A percentile compares a stretch with the other conserved stretches of the same genome.
These are phyloP conservation scores for Drosophila lacteicornis DNA, from an alignment of 1,140 invertebrate genomes.

Conservation along the genomic window DNA sequence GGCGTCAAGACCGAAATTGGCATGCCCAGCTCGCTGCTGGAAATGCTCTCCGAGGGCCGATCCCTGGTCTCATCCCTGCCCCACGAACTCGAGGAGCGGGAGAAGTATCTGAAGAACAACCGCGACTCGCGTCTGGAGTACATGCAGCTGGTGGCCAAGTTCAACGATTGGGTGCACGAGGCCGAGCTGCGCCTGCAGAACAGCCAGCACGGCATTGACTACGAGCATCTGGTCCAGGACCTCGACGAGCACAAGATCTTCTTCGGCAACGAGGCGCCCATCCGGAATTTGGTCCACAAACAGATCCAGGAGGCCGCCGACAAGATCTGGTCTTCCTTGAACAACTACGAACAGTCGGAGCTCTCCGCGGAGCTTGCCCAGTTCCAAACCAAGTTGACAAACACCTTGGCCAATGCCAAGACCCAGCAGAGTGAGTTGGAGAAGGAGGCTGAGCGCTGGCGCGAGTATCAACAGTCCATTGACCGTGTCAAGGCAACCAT, in stretches of 20 bases:
- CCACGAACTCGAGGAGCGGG: slow-evolving; percentile 91
- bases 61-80: slow-evolving; percentile 91
- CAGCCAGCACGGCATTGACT: slow-evolving; percentile 93
- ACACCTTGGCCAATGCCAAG: slow-evolving; percentile 92
- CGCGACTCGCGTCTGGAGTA: slow-evolving; percentile 92
- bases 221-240: slow-evolving; percentile 92
- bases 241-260: slow-evolving; percentile 94
- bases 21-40: slow-evolving; percentile 91
- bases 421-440: slow-evolving; percentile 90
- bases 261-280: slow-evolving; percentile 91
- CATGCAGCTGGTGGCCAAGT: slow-evolving; percentile 89
- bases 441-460: slow-evolving; percentile 92
- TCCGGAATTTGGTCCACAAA: slow-evolving; percentile 92
- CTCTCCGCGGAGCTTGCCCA: slow-evolving; percentile 91
- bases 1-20: slow-evolving; percentile 90
- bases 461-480: slow-evolving; percentile 90
- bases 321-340: slow-evolving; percentile 94
- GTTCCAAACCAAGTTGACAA: slow-evolving; percentile 91
- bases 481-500: slow-evolving; percentile 91
- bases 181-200: slow-evolving; percentile 91
- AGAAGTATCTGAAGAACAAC: slow-evolving; percentile 92
- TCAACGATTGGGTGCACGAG: slow-evolving; percentile 94
- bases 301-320: slow-evolving; percentile 93
- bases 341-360: slow-evolving; percentile 91
- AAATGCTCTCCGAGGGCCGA: slow-evolving; percentile 93